Conservation (phyloP, 1,140 invertebrate genomes). For the Aphelinus atriplicis region DNA sequence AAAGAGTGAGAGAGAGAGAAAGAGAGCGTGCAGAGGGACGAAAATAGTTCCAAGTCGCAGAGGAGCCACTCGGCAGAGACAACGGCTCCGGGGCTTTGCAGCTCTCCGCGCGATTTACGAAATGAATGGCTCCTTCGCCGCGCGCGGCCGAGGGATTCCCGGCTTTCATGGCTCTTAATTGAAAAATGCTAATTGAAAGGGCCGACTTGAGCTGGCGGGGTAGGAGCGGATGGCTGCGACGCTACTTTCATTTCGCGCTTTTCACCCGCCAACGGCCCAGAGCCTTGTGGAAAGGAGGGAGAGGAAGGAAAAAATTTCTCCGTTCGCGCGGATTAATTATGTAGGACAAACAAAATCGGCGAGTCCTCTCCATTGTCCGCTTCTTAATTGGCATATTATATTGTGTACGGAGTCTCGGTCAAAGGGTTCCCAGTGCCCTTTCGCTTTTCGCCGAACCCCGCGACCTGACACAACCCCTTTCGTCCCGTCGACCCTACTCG, state of each 20-base stretch:
- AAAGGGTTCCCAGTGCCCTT: background rate
- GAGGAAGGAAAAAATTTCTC: slow-evolving; percentile 10
- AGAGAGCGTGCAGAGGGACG: background rate
- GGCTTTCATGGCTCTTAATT: slow-evolving; percentile 36
- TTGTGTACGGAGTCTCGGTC: background rate
- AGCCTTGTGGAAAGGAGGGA: background rate
- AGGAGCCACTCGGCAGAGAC: slow-evolving; percentile 10
- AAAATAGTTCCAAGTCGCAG: slow-evolving; percentile 31
- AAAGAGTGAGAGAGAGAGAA: too few relatives aligned
- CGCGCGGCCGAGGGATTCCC: slow-evolving; percentile 7
- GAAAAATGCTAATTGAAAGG: slow-evolving; percentile 40
- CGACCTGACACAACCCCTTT: too few relatives aligned
- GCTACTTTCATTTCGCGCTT: slow-evolving; percentile 26
- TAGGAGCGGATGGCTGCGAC: background rate
- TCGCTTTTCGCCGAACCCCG: too few relatives aligned
- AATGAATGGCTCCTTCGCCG: slow-evolving; percentile 25
- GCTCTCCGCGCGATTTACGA: slow-evolving; percentile 11
- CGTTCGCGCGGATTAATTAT: slow-evolving; percentile 17
- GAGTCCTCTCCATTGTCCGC: too few relatives aligned
- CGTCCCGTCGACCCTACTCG: too few relatives aligned
- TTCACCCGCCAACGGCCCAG: slow-evolving; percentile 3
- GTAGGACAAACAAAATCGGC: slow-evolving; percentile 21
- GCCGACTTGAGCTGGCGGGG: background rate
- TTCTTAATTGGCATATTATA: background rate
- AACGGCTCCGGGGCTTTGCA: slow-evolving; percentile 2